Conservation (phyloP, 2,113 vertebrate genomes). For the Rattus norvegicus region DNA sequence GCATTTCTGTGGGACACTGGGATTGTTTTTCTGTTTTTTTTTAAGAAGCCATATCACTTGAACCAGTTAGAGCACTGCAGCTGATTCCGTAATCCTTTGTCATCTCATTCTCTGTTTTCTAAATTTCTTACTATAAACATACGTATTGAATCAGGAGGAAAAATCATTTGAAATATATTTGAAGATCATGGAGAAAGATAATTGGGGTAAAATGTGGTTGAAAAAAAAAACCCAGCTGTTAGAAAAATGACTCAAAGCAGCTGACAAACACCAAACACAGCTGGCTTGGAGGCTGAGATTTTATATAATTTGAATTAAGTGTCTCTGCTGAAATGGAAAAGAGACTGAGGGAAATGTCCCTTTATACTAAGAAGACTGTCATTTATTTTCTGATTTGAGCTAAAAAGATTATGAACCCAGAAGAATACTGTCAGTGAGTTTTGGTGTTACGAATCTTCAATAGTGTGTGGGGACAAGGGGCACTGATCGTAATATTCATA, state of each 20-base stretch:
- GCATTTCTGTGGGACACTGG: not conserved
- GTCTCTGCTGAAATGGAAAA: constrained; percentile 67
- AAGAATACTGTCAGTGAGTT: constrained; percentile 14
- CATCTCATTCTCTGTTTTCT: constrained; percentile 69
- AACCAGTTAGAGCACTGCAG: not conserved
- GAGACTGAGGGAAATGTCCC: constrained; percentile 53
- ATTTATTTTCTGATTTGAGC: constrained; percentile 56
- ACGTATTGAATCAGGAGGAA: constrained; percentile 63
- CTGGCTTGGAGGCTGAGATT: constrained; percentile 60
- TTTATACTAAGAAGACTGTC: constrained; percentile 68
- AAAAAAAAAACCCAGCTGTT: constrained; percentile 74
- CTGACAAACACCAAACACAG: constrained; percentile 77
- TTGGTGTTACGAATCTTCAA: not conserved
- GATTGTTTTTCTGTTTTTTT: too few species aligned
- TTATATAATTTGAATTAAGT: constrained; percentile 75
- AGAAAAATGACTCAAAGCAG: constrained; percentile 73
- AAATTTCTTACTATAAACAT: constrained; percentile 73
- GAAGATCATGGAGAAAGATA: constrained; percentile 76
- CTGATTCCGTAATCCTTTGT: constrained; percentile 56
- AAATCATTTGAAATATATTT: constrained; percentile 75
- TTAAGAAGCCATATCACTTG: not conserved
- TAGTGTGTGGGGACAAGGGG: not conserved
- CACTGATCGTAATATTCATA: not conserved
- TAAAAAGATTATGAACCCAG: not conserved
- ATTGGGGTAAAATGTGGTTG: constrained; percentile 70